Evolutionary conservation across 2,797 vertebrate species (phyloP).

Genomic region (Pseudochirops cupreus): DNA sequence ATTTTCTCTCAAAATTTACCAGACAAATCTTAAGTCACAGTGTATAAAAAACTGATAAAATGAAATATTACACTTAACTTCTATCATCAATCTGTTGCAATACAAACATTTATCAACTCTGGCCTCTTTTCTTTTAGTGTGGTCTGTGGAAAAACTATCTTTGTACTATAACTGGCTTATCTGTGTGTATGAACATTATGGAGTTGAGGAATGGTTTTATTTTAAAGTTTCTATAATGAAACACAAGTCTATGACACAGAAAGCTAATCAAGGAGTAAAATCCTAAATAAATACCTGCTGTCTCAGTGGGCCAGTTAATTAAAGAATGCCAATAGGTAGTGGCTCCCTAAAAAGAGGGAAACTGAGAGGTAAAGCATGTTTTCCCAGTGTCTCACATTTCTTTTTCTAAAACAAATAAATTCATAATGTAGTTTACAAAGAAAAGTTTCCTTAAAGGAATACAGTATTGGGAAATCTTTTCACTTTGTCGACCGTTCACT

Average conservation of each 20-base stretch:
- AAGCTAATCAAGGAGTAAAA: constrained; percentile 62
- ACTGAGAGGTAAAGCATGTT: constrained; percentile 47
- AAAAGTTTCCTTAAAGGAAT: constrained; percentile 9
- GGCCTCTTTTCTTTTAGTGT: constrained; percentile 71
- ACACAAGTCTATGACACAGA: constrained; percentile 59
- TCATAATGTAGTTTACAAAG: background rate
- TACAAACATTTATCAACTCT: constrained; percentile 79
- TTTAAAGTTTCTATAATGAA: constrained; percentile 60
- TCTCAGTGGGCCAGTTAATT: constrained; percentile 53
- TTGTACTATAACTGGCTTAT: constrained; percentile 60
- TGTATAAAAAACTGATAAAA: constrained; percentile 65
- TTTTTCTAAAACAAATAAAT: constrained; percentile 38
- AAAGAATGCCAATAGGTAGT: background rate
- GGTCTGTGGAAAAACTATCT: constrained; percentile 67
- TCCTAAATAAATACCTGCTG: constrained; percentile 78
- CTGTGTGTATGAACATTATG: constrained; percentile 49
- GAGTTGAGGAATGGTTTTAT: constrained; percentile 63
- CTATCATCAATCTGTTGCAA: constrained; percentile 72
- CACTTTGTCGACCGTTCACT: constrained; percentile 40
- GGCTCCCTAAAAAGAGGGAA: constrained; percentile 48
- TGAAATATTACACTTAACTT: constrained; percentile 62
- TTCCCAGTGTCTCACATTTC: background rate
- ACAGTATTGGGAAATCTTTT: constrained; percentile 35
- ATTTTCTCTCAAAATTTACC: constrained; percentile 50
- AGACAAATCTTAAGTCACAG: constrained; percentile 32